These are phyloP conservation scores for Procavia capensis DNA, from an alignment of 2,113 vertebrate species.

Conservation along the genomic window DNA sequence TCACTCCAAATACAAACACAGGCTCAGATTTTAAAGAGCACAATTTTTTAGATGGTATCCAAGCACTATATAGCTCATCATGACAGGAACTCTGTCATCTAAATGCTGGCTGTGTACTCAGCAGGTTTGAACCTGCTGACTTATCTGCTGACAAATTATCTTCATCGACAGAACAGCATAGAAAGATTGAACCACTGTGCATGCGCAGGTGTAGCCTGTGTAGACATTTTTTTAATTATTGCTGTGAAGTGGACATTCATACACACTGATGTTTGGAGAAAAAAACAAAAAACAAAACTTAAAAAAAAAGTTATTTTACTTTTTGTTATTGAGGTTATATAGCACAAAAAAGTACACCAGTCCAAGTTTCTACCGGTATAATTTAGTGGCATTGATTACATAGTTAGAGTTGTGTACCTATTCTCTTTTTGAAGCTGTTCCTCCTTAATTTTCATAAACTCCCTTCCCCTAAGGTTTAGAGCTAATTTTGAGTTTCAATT, in stretches of 20 bases:
- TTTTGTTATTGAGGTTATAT: not conserved
- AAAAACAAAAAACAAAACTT: not conserved
- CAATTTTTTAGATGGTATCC: not conserved
- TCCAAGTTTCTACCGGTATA: not conserved
- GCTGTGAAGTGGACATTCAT: not conserved
- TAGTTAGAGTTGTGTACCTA: not conserved
- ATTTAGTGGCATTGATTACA: not conserved
- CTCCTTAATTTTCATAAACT: no score
- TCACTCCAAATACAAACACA: conserved; percentile 4
- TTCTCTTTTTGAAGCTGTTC: no score
- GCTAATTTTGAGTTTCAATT: no score
- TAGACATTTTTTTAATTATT: not conserved
- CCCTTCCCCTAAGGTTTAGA: not conserved
- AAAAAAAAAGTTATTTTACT: not conserved
- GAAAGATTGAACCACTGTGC: not conserved
- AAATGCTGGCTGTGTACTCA: not conserved
- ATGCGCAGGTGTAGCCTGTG: not conserved
- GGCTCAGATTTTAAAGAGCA: not conserved
- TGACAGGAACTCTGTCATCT: not conserved
- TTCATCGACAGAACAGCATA: not conserved
- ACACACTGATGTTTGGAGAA: not conserved
- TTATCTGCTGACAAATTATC: not conserved
- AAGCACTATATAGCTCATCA: not conserved
- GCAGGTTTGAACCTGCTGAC: not conserved
- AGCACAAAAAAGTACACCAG: not conserved